A percentile compares a stretch with the other conserved stretches of the same genome.
These are phyloP conservation scores for Oostethus manadensis DNA, from an alignment of 2,113 vertebrate genomes.

Conservation along the genomic window DNA sequence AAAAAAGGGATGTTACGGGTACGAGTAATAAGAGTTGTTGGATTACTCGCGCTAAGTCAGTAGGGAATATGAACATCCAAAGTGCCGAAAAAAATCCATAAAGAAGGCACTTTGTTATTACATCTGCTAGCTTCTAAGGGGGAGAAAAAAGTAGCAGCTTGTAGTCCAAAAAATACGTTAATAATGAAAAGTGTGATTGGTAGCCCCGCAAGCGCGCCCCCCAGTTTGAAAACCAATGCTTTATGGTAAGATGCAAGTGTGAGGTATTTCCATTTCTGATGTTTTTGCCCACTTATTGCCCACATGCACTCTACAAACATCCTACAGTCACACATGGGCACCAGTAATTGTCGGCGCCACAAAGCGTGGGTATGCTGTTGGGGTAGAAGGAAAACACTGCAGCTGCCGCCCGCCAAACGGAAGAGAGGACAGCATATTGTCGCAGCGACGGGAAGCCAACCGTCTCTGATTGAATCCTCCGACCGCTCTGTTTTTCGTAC, in stretches of 20 bases:
- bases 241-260: neutral
- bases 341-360: constrained; percentile 70
- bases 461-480: constrained; percentile 71
- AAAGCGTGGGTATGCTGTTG: constrained; percentile 55
- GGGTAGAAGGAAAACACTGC: constrained; percentile 26
- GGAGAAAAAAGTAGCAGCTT: no score
- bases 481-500: constrained; percentile 58
- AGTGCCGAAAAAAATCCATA: no score
- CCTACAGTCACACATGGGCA: constrained; percentile 71
- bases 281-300: constrained; percentile 64
- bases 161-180: no score
- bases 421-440: constrained; percentile 66
- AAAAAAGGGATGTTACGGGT: no score
- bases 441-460: constrained; percentile 67
- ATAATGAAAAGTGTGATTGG: no score
- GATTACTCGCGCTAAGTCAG: no score
- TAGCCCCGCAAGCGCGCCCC: no score
- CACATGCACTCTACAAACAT: constrained; percentile 69
- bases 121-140: no score
- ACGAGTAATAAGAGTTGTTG: no score
- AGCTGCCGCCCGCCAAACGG: constrained; percentile 56
- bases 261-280: constrained; percentile 37
- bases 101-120: no score
- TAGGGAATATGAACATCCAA: no score
- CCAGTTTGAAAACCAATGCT: no score